These are phyloP conservation scores for Ifrita kowaldi DNA, from an alignment of 2,113 vertebrate species.

Conservation along the genomic window DNA sequence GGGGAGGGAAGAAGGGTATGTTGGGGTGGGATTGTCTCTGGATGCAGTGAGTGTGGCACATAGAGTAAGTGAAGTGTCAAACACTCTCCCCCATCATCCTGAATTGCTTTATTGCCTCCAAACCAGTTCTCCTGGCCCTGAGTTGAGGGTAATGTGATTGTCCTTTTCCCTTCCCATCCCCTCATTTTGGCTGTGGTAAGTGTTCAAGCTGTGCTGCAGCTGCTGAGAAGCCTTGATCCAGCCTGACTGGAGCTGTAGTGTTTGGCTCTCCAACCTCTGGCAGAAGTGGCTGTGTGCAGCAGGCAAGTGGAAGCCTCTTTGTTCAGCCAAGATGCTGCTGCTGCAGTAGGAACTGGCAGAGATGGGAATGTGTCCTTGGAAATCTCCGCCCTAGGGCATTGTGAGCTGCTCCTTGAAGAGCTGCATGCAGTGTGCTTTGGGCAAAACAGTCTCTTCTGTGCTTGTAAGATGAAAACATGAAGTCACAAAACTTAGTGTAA, in stretches of 20 bases:
- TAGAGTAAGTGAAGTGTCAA: neutral
- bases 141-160: neutral
- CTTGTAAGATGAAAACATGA: neutral
- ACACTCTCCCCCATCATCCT: fast-evolving
- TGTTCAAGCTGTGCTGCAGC: neutral
- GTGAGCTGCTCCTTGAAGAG: neutral
- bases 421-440: neutral
- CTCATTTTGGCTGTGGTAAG: neutral
- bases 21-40: neutral
- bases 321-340: neutral
- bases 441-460: neutral
- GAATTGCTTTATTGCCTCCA: neutral
- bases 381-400: neutral
- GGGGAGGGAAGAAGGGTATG: neutral
- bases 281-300: neutral
- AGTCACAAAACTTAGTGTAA: neutral
- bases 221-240: neutral
- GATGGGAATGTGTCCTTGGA: neutral
- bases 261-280: neutral
- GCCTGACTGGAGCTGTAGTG: neutral
- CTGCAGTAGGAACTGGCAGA: neutral
- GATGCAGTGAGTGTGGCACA: neutral
- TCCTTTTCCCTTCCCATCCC: neutral
- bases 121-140: neutral
- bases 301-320: neutral